These are phyloP conservation scores for Scaptomyza cyrtandrae DNA, from an alignment of 2,888 invertebrate species.

Conservation along the genomic window DNA sequence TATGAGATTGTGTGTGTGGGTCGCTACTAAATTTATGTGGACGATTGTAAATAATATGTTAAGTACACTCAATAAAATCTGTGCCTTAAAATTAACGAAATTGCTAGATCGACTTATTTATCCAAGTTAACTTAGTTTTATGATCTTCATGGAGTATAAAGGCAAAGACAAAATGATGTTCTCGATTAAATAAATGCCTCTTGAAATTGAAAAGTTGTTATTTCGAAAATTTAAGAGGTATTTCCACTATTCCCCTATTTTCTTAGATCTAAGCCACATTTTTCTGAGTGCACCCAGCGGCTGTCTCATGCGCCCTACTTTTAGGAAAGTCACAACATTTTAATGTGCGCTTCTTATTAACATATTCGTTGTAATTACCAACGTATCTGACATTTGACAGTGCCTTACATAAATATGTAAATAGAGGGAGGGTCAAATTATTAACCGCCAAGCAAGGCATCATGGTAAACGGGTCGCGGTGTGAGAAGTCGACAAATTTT, in stretches of 20 bases:
- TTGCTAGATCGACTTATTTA: not conserved
- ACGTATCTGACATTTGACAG: conserved; percentile 69
- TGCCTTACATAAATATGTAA: conserved; percentile 34
- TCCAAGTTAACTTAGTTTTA: no score
- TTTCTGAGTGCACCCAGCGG: conserved; percentile 1
- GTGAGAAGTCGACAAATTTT: conserved; percentile 39
- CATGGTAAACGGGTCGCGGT: not conserved
- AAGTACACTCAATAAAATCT: not conserved
- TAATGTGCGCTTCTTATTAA: conserved; percentile 62
- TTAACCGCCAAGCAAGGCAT: conserved; percentile 27
- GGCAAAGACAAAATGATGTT: no score
- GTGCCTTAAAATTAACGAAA: not conserved
- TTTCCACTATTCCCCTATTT: no score
- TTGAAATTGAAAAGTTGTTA: no score
- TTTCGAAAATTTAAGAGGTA: no score
- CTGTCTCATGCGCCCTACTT: conserved; percentile 20
- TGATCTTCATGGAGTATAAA: no score
- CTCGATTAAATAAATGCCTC: no score
- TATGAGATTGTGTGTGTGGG: not conserved
- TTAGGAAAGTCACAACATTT: conserved; percentile 59
- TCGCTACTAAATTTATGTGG: conserved; percentile 37
- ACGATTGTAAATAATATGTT: conserved; percentile 45
- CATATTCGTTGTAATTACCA: conserved; percentile 75
- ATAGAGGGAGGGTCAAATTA: conserved; percentile 25
- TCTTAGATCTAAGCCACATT: not conserved